A percentile compares a stretch with the other conserved stretches of the same genome.
These are phyloP conservation scores for Harpagus bidentatus DNA, from an alignment of 2,113 vertebrate species.

Conservation along the genomic window DNA sequence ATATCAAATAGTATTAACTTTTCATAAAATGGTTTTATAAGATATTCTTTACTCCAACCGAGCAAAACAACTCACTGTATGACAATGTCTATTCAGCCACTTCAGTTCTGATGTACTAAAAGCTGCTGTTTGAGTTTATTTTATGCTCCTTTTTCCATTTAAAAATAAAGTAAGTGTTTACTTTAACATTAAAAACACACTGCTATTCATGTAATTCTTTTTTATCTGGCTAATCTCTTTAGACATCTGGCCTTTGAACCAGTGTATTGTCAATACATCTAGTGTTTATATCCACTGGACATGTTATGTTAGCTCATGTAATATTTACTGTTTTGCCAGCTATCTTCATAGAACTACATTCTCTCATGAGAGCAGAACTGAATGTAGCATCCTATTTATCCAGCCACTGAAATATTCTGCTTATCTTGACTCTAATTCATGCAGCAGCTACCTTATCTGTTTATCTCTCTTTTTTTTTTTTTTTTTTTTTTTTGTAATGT, in stretches of 20 bases:
- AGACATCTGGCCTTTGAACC: slow-evolving; percentile 18
- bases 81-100: not conserved
- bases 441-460: not conserved
- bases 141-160: not conserved
- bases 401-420: not conserved
- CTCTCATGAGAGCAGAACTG: not conserved
- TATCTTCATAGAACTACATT: not conserved
- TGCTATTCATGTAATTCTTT: not conserved
- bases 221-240: not conserved
- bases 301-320: slow-evolving; percentile 15
- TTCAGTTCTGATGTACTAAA: not conserved
- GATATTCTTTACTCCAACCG: not conserved
- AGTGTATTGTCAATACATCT: not conserved
- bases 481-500: not conserved
- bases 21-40: not conserved
- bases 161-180: not conserved
- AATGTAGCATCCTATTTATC: not conserved
- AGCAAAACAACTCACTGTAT: not conserved
- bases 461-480: not conserved
- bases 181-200: not conserved
- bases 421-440: not conserved
- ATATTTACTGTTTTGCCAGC: not conserved
- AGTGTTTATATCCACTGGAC: not conserved
- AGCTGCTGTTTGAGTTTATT: not conserved
- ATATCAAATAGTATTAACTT: not conserved